A percentile compares a stretch with the other conserved stretches of the same genome.
phyloP scores from a whole-genome alignment of 2,113 vertebrate species.

The Panurus biarmicus region DNA sequence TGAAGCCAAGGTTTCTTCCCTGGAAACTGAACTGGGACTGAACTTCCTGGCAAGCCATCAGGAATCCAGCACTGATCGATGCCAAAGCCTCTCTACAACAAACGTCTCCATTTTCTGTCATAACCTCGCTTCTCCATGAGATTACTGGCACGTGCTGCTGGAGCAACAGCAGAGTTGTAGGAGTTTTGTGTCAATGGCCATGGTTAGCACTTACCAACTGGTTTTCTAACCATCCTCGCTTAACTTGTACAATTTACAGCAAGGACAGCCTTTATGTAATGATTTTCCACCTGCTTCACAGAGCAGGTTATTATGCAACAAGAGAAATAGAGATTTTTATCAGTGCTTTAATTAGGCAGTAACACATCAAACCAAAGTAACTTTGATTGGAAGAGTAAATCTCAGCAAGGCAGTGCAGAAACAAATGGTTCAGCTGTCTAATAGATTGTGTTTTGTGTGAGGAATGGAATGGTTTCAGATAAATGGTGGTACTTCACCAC shows the following conservation, averaged over 20 bases:
- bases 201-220: not conserved
- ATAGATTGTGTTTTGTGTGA: not conserved
- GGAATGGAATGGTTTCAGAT: not conserved
- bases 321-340: not conserved
- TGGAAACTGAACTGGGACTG: not conserved
- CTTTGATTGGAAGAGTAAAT: not conserved
- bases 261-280: not conserved
- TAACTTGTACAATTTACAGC: not conserved
- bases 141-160: not conserved
- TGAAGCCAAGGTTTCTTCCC: not conserved
- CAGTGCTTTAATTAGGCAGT: not conserved
- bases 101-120: not conserved
- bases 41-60: not conserved
- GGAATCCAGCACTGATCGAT: not conserved
- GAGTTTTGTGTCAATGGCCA: not conserved
- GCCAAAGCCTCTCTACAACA: not conserved
- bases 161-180: not conserved
- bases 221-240: not conserved
- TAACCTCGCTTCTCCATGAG: not conserved
- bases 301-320: not conserved
- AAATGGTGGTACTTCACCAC: not conserved
- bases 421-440: not conserved
- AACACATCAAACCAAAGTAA: not conserved
- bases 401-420: not conserved
- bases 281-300: not conserved